Evolutionary conservation across 1,140 invertebrate species (phyloP), one percentile per base, ranked within the genome.

Genomic region (Cotesia chilonis): DNA sequence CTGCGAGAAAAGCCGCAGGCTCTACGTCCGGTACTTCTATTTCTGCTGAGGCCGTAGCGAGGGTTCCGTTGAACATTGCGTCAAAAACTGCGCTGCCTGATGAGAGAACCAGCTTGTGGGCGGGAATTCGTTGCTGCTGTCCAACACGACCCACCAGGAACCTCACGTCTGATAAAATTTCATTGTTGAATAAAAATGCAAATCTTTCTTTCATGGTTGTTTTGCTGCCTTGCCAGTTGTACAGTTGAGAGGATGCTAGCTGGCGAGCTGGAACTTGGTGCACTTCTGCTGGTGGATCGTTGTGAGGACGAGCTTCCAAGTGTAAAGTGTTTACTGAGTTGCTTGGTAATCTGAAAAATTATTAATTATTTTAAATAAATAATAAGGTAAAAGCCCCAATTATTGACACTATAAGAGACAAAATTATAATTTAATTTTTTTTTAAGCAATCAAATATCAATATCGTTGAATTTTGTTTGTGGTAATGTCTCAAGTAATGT

Each of bases 21-120:
- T 96, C 94, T 5, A 95, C 92, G 87, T 96, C 94, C 12, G 94
- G 94, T 57, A 96, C 86, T 81, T 94, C 92, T 65, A 95, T 92
- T 77, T 94, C 91, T 57, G 90, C 89, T 35, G 92, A 90, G 66
- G 89, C 87, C 10, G 90, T 91, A 0, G 92, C 90, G 73, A 92
- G 77, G 5, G 90, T 91, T 52, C 94, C 92, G 83, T 95, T 94
- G 80, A 96, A 96, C 92, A 96, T 95, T 5, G 94, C 93, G 86
- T 96, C 94, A 84, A 96, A 96, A 2, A 96, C 94, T 3, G 92
- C 92, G 84, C 92, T 94, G 6, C 94, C 94, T 55, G 94, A 92
- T 4, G 93, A 93, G 5, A 96, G 82, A 2, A 96, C 91, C 84
- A 96, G 93, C 82, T 94, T 95, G 79, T 96, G 95, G 2, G 94